Evolutionary conservation across 2,113 vertebrate species (phyloP).

Genomic region (Cyprinodon brontotheroides): DNA sequence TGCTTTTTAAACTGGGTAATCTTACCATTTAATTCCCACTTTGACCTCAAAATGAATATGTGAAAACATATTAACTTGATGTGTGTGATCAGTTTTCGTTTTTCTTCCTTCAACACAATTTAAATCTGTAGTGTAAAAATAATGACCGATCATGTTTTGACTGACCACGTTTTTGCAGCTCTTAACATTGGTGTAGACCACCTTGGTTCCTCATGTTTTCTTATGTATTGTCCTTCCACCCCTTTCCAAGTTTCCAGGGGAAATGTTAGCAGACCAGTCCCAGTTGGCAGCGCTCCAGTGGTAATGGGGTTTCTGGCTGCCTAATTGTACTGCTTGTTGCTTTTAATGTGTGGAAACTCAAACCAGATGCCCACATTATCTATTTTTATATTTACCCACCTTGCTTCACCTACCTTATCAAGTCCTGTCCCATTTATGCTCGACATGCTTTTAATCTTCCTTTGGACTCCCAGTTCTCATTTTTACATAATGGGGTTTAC

Average conservation of each 20-base stretch:
- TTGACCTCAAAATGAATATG: too few relatives aligned
- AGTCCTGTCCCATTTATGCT: conserved; percentile 58
- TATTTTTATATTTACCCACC: conserved; percentile 32
- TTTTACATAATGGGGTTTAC: too few relatives aligned
- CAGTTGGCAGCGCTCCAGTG: conserved; percentile 57
- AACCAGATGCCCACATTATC: conserved; percentile 70
- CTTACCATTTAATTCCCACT: too few relatives aligned
- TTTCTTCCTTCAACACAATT: too few relatives aligned
- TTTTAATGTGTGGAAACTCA: conserved; percentile 67
- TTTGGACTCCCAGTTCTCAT: not conserved
- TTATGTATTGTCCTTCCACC: conserved; percentile 12
- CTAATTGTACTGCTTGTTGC: conserved; percentile 65
- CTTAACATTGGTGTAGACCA: conserved; percentile 1
- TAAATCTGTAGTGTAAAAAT: too few relatives aligned
- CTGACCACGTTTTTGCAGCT: not conserved
- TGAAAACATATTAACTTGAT: too few relatives aligned
- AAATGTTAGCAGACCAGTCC: conserved; percentile 25
- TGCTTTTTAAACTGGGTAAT: too few relatives aligned
- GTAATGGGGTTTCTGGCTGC: conserved; percentile 52
- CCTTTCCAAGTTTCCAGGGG: not conserved
- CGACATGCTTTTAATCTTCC: conserved; percentile 68
- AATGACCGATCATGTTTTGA: not conserved
- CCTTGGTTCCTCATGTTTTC: conserved; percentile 25
- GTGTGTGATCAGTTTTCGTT: too few relatives aligned
- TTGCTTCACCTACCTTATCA: conserved; percentile 18